phyloP scores from a whole-genome alignment of 2,888 invertebrate genomes.

The Ecliptopera silaceata region DNA sequence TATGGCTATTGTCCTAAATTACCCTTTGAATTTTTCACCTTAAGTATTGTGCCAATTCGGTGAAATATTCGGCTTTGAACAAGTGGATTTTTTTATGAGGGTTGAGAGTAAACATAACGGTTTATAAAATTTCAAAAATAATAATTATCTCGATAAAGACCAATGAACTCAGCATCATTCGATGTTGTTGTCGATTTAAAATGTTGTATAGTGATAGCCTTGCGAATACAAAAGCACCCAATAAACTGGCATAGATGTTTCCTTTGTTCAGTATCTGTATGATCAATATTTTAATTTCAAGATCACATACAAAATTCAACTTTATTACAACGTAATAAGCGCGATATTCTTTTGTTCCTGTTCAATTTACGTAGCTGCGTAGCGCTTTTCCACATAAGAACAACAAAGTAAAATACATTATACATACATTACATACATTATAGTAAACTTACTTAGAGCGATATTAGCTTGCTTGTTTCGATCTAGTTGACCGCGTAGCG shows the following conservation, averaged over 20 bases:
- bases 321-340: not conserved
- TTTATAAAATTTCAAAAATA: too few species aligned
- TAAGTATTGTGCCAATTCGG: conserved; percentile 26
- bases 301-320: not conserved
- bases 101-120: not conserved
- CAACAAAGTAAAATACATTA: not conserved
- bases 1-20: conserved; percentile 39
- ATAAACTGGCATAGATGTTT: too few species aligned
- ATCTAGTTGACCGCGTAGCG: conserved; percentile 96
- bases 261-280: too few species aligned
- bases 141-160: too few species aligned
- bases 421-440: not conserved
- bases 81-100: not conserved
- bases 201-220: too few species aligned
- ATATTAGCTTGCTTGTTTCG: conserved; percentile 95
- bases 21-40: conserved; percentile 46
- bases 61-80: conserved; percentile 9
- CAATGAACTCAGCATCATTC: too few species aligned
- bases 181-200: too few species aligned
- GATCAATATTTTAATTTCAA: too few species aligned
- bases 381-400: not conserved
- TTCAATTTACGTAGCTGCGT: not conserved
- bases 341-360: not conserved
- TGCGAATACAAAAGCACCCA: too few species aligned
- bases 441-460: conserved; percentile 91